Percentiles rank a stretch among this genome's conserved stretches.
Conservation (phyloP, 2,797 vertebrate genomes). For the Chaetophractus vellerosus region DNA sequence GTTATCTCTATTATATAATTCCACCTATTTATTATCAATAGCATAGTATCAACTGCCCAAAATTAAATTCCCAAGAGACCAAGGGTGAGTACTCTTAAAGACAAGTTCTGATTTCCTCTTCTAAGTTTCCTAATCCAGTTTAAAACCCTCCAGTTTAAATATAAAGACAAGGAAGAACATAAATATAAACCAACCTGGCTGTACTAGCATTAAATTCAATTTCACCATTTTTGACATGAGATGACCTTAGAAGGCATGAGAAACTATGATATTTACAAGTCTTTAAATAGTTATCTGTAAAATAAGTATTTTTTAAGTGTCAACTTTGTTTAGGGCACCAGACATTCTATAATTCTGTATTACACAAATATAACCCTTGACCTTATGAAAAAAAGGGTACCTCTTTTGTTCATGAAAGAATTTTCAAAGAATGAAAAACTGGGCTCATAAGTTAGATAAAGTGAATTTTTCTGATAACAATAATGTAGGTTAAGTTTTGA, state of each 20-base stretch:
- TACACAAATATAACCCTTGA: neutral
- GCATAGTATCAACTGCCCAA: neutral
- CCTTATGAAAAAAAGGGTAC: neutral
- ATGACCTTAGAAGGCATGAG: neutral
- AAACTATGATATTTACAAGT: constrained; percentile 22
- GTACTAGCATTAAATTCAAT: constrained; percentile 37
- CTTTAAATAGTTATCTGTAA: constrained; percentile 59
- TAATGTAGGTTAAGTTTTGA: constrained; percentile 33
- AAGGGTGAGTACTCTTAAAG: constrained; percentile 7
- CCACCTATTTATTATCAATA: neutral
- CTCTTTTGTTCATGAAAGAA: constrained; percentile 24
- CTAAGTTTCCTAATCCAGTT: constrained; percentile 50
- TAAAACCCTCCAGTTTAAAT: constrained; percentile 31
- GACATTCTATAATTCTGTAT: neutral
- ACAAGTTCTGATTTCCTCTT: constrained; percentile 28
- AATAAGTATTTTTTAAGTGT: constrained; percentile 56
- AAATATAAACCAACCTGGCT: constrained; percentile 28
- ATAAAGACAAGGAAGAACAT: constrained; percentile 47
- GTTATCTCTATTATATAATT: neutral
- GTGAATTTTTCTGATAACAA: constrained; percentile 12
- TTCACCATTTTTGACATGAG: neutral
- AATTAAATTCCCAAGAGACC: constrained; percentile 19
- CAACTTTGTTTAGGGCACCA: constrained; percentile 1
- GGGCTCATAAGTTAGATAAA: neutral
- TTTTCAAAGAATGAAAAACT: constrained; percentile 39